A percentile compares a stretch with the other conserved stretches of the same genome.
phyloP scores from a whole-genome alignment of 2,888 invertebrate genomes.

The Tipula vernalis region DNA sequence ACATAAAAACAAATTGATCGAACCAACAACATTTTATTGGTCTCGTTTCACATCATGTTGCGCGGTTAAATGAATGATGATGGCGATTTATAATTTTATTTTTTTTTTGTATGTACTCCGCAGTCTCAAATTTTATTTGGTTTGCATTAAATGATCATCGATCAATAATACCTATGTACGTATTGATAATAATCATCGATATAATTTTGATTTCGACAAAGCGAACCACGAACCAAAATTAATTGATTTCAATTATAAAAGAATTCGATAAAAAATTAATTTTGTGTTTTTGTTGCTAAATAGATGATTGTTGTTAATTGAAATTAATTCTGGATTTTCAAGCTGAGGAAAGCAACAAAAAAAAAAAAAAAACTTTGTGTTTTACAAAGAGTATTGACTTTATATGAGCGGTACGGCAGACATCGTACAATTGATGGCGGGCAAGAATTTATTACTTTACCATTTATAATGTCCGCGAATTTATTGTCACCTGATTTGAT shows the following conservation, averaged over 20 bases:
- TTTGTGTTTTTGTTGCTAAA: background rate
- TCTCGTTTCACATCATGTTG: background rate
- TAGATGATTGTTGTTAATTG: background rate
- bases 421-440: background rate
- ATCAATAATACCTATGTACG: background rate
- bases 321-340: background rate
- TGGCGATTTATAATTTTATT: background rate
- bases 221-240: background rate
- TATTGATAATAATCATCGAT: background rate
- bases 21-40: background rate
- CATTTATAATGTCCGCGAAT: background rate
- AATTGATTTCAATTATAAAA: background rate
- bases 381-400: background rate
- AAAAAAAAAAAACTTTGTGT: background rate
- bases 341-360: background rate
- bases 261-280: background rate
- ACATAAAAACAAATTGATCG: background rate
- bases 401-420: background rate
- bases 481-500: background rate
- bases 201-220: background rate
- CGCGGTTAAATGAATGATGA: background rate
- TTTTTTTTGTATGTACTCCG: background rate
- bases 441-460: background rate
- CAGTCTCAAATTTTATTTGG: background rate
- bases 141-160: background rate